phyloP scores from a whole-genome alignment of 2,113 vertebrate species.

The Antechinus flavipes region DNA sequence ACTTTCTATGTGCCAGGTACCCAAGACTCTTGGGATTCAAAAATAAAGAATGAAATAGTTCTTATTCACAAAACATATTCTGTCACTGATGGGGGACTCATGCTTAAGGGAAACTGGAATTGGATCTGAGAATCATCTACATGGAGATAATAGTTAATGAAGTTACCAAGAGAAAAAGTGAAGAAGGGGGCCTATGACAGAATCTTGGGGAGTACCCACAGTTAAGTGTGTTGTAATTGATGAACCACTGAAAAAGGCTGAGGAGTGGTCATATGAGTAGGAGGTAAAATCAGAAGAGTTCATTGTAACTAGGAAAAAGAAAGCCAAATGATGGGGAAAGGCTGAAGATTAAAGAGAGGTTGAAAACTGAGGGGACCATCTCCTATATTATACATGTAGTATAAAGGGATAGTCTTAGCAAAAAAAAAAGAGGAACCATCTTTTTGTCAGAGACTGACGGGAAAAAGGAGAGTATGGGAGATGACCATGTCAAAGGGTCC shows the following conservation, averaged over 20 bases:
- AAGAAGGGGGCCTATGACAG: background rate
- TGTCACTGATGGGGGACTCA: background rate
- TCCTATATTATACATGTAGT: background rate
- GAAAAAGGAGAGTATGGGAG: background rate
- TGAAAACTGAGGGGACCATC: background rate
- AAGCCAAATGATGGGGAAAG: background rate
- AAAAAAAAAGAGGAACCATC: background rate
- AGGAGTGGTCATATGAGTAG: background rate
- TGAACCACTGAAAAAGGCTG: background rate
- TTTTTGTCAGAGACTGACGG: background rate
- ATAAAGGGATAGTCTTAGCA: background rate
- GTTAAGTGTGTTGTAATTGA: background rate
- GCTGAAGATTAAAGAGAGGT: background rate
- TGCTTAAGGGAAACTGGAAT: background rate
- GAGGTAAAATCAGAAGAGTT: background rate
- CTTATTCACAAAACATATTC: background rate
- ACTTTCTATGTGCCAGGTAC: background rate
- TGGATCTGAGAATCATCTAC: background rate
- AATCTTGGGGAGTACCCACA: background rate
- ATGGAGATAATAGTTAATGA: background rate
- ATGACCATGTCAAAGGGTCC: background rate
- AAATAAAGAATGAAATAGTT: background rate
- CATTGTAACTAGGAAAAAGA: background rate
- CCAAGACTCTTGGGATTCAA: background rate
- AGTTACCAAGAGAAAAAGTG: background rate